A percentile compares a stretch with the other conserved stretches of the same genome.
Evolutionary conservation across 2,888 invertebrate species (phyloP).

Genomic region (Phengaris arion): DNA sequence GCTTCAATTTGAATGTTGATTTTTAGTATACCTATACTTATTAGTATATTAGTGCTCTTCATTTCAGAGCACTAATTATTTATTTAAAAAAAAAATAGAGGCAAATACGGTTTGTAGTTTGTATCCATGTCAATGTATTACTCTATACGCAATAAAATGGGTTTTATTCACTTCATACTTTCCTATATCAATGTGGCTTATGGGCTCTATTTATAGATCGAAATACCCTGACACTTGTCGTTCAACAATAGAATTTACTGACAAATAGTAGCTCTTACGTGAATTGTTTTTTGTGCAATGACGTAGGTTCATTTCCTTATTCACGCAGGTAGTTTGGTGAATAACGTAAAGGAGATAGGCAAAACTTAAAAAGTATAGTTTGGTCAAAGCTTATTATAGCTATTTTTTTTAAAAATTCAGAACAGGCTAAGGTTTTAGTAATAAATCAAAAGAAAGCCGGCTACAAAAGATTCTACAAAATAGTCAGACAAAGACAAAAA

Average conservation of each 20-base stretch:
- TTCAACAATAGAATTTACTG: background rate
- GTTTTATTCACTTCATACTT: background rate
- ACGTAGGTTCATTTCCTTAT: constrained; percentile 1
- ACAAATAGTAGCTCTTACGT: constrained; percentile 10
- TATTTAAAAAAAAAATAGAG: too few relatives aligned
- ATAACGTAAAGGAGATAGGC: background rate
- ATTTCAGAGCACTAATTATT: too few relatives aligned
- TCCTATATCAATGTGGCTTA: background rate
- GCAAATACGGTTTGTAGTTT: too few relatives aligned
- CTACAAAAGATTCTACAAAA: background rate
- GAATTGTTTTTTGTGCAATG: constrained; percentile 14
- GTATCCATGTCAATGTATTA: too few relatives aligned
- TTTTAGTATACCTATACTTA: too few relatives aligned
- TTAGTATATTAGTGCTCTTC: too few relatives aligned
- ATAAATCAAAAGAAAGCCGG: background rate
- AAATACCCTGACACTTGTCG: background rate
- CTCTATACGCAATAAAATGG: too few relatives aligned
- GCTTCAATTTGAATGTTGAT: too few relatives aligned
- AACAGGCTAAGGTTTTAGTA: background rate
- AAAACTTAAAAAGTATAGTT: background rate
- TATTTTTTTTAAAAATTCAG: background rate
- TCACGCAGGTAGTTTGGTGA: background rate
- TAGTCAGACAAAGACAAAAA: background rate
- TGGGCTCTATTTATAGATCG: background rate
- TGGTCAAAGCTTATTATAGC: background rate